Evolutionary conservation across 2,797 vertebrate genomes (phyloP).

Genomic region (Melanotaenia parkinsoni): DNA sequence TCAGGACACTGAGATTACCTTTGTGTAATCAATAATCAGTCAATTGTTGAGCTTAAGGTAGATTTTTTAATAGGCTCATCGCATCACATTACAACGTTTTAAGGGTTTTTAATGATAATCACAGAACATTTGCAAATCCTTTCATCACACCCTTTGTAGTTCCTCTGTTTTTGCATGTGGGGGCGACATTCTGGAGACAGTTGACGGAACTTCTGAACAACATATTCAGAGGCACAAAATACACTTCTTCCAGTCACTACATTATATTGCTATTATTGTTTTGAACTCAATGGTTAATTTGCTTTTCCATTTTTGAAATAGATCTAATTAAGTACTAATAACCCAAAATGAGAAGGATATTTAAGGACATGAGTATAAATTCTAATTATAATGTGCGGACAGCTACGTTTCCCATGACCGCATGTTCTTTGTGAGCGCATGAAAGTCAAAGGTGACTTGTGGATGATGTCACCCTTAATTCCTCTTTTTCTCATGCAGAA

Average conservation of each 20-base stretch:
- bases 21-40: neutral
- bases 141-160: slow-evolving; percentile 23
- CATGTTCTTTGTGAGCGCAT: neutral
- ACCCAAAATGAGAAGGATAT: neutral
- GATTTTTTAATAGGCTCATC: neutral
- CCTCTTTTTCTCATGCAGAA: neutral
- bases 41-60: neutral
- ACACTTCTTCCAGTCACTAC: neutral
- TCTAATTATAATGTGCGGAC: neutral
- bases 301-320: neutral
- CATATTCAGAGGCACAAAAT: neutral
- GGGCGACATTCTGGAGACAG: slow-evolving; percentile 6
- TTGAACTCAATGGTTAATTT: neutral
- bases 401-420: neutral
- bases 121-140: neutral
- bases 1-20: too few species aligned
- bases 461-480: neutral
- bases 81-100: neutral
- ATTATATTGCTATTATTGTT: neutral
- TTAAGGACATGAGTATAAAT: neutral
- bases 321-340: neutral
- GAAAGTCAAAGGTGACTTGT: neutral
- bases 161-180: slow-evolving; percentile 11
- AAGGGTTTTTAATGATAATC: neutral
- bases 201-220: neutral